Conservation (phyloP, 2,888 invertebrate species). For the Selenia dentaria region DNA sequence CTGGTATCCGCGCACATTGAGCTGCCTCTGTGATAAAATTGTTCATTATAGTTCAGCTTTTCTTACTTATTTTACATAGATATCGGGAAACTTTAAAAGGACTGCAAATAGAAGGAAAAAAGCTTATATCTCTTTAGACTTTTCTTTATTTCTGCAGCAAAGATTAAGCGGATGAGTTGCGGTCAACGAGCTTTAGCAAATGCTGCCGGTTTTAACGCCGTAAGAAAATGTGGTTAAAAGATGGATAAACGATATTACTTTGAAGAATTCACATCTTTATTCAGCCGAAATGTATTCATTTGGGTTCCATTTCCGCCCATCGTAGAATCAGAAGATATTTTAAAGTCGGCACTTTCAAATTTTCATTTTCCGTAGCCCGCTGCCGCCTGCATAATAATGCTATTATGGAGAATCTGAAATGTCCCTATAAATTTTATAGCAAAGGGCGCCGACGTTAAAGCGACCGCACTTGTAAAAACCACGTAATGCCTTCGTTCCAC, state of each 20-base stretch:
- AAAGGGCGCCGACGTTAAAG: constrained; percentile 45
- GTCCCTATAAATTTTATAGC: constrained; percentile 51
- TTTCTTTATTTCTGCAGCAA: constrained; percentile 33
- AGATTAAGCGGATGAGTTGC: constrained; percentile 38
- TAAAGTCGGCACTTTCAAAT: constrained; percentile 41
- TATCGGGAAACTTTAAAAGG: constrained; percentile 6
- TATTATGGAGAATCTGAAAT: constrained; percentile 52
- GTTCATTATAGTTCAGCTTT: constrained; percentile 22
- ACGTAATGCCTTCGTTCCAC: constrained; percentile 28
- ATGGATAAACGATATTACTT: constrained; percentile 32
- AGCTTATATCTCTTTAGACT: constrained; percentile 13
- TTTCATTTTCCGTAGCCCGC: constrained; percentile 47
- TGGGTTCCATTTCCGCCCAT: constrained; percentile 33
- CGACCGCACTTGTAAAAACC: constrained; percentile 37
- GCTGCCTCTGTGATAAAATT: constrained; percentile 88
- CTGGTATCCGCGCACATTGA: constrained; percentile 94
- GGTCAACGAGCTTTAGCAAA: constrained; percentile 40
- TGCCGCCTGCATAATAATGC: constrained; percentile 44
- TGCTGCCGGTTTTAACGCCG: constrained; percentile 33
- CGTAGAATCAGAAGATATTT: constrained; percentile 32
- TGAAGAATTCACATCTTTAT: constrained; percentile 23
- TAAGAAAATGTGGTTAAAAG: constrained; percentile 1
- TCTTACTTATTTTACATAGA: constrained; percentile 8
- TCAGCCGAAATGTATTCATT: constrained; percentile 22
- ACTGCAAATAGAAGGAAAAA: constrained; percentile 3